A percentile compares a stretch with the other conserved stretches of the same genome.
Conservation (phyloP, 64 coral and sea anemone genomes). For the Montipora efflorescens region DNA sequence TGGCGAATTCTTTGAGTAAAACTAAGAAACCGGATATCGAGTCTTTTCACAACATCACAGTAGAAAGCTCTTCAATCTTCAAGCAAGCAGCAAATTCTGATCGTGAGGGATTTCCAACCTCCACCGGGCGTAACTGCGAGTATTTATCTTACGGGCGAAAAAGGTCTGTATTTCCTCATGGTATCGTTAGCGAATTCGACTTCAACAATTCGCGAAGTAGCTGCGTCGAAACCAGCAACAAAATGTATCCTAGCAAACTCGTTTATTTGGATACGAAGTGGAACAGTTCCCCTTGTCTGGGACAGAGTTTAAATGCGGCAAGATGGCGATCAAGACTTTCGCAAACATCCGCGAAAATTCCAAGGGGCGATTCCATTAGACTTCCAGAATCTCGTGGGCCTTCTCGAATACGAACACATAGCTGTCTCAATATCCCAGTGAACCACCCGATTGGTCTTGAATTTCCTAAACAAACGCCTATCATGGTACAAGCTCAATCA, state of each 20-base stretch:
- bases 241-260: neutral
- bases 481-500: constrained; percentile 20
- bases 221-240: neutral
- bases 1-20: neutral
- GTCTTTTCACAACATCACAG: neutral
- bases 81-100: neutral
- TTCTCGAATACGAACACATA: constrained; percentile 14
- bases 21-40: neutral
- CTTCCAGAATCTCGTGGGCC: neutral
- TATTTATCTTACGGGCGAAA: neutral
- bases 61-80: neutral
- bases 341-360: neutral
- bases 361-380: too few species aligned
- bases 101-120: neutral
- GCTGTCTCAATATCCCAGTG: neutral
- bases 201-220: neutral
- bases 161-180: constrained; percentile 7
- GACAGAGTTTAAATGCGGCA: neutral
- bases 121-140: neutral
- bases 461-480: constrained; percentile 1
- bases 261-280: neutral
- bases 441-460: constrained; percentile 17
- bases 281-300: neutral
- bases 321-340: constrained; percentile 33
- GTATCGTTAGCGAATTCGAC: constrained; percentile 21